Percentiles rank a stretch among this genome's conserved stretches.
These are phyloP conservation scores for Cottoperca gobio DNA, from an alignment of 2,797 vertebrate species.

Conservation along the genomic window DNA sequence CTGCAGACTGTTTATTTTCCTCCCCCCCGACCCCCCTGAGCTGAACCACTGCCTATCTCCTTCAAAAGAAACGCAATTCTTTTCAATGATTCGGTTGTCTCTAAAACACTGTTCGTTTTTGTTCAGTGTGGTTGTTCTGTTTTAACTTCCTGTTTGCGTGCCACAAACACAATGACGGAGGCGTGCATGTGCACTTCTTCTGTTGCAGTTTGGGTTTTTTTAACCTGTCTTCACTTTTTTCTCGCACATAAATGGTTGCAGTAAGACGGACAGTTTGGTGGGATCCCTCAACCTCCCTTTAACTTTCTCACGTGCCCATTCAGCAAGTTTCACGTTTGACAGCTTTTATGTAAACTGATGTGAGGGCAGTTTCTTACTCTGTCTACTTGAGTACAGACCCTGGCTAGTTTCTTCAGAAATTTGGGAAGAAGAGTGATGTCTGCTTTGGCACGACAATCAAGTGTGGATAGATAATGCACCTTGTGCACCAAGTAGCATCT, in stretches of 20 bases:
- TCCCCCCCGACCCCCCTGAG: conserved; percentile 45
- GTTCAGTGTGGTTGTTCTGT: conserved; percentile 53
- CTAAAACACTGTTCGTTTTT: conserved; percentile 44
- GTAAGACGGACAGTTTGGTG: conserved; percentile 3
- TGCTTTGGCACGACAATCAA: neutral
- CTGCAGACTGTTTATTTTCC: conserved; percentile 62
- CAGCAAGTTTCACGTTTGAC: conserved; percentile 16
- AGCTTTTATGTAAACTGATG: conserved; percentile 4
- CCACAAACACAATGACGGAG: conserved; percentile 28
- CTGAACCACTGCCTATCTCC: conserved; percentile 38
- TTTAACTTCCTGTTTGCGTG: conserved; percentile 76
- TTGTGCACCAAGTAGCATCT: neutral
- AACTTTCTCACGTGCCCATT: conserved; percentile 3
- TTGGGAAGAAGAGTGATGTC: neutral
- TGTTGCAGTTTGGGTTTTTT: conserved; percentile 42
- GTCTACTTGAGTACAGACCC: neutral
- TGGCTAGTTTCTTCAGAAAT: neutral
- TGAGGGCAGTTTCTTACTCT: neutral
- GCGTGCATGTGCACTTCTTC: conserved; percentile 16
- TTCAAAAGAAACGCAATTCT: conserved; percentile 40
- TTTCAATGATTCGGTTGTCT: conserved; percentile 37
- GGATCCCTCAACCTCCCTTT: conserved; percentile 5
- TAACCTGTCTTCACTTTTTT: conserved; percentile 32
- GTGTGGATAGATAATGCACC: neutral
- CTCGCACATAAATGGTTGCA: conserved; percentile 36